Evolutionary conservation across 2,888 invertebrate genomes (phyloP), one percentile per base, ranked within the genome.

Genomic region (Ochlodes sylvanus): DNA sequence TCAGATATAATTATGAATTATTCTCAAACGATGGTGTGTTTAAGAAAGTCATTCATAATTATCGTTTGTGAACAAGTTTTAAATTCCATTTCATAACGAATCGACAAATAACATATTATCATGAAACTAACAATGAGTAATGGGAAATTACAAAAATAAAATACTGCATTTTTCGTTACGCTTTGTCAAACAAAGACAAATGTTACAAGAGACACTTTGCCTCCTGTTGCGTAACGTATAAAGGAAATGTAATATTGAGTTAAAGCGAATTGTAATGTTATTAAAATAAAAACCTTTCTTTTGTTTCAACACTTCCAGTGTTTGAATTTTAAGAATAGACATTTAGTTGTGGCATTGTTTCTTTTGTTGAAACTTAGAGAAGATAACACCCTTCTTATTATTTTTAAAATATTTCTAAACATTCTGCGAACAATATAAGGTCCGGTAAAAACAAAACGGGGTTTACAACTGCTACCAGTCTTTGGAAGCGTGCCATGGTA

Each of bases 401-500:
- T 52, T 52, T 27, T 27, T 2, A 17, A 15, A 50, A 12, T 47
- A 38, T 62, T 62, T 68, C 55, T 56, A 47, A 62, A 62, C 55
- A 55, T 84, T 83, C 81, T 74, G 69, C 73, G 82, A 84, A 83
- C 73, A 75, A 73, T 76, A 80, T 81, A 79, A 78, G 76, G 77
- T 75, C 72, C 75, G 74, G 61, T 71, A 70, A 54, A 78, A 74
- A 79, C 79, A 79, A 79, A 77, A 75, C 72, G 66, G 71, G 68
- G 71, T 68, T 72, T 75, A 73, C 73, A 72, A 71, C 69, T 69
- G 72, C 74, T 76, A 72, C 71, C 70, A 74, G 75, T 72, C 71
- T 69, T 71, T 72, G 69, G 71, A 73, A 77, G 77, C 74, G 77
- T 76, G 76, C 78, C 77, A 73, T 69, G 57, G 65, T 70, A 71